Percentiles rank a stretch among this genome's conserved stretches.
These are phyloP conservation scores for Dinocampus coccinellae DNA, from an alignment of 2,888 invertebrate genomes.

Conservation along the genomic window DNA sequence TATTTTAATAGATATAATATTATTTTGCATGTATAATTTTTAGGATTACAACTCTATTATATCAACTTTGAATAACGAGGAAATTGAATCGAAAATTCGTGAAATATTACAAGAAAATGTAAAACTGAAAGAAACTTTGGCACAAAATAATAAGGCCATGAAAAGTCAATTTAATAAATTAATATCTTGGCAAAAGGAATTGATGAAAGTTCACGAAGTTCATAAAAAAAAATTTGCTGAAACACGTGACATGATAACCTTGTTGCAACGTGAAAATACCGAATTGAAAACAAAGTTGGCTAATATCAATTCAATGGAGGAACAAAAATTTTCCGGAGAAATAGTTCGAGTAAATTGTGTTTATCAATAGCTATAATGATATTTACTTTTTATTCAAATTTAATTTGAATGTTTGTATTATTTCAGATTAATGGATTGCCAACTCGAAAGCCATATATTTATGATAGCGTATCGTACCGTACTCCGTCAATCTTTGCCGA, in stretches of 20 bases:
- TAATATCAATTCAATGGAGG: slow-evolving; percentile 20
- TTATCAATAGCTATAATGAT: no score
- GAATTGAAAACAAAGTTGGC: slow-evolving; percentile 53
- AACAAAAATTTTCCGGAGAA: slow-evolving; percentile 4
- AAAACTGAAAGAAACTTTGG: slow-evolving; percentile 74
- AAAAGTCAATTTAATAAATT: slow-evolving; percentile 77
- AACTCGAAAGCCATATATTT: no score
- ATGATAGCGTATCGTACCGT: not conserved
- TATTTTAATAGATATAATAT: not conserved
- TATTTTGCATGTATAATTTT: slow-evolving; percentile 12
- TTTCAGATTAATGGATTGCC: no score
- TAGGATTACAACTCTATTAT: slow-evolving; percentile 59
- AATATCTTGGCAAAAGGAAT: slow-evolving; percentile 76
- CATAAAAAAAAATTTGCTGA: slow-evolving; percentile 79
- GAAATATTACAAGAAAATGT: slow-evolving; percentile 74
- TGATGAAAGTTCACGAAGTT: slow-evolving; percentile 74
- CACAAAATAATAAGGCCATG: slow-evolving; percentile 78
- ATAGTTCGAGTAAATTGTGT: not conserved
- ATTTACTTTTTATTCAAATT: no score
- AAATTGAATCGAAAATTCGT: slow-evolving; percentile 71
- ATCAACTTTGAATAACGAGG: slow-evolving; percentile 64
- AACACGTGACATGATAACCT: slow-evolving; percentile 73
- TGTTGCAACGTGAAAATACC: slow-evolving; percentile 61
- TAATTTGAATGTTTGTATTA: no score
- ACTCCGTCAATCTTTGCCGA: not conserved